Percentiles rank a stretch among this genome's conserved stretches.
These are phyloP conservation scores for Drosophila orosa DNA, from an alignment of 1,140 invertebrate genomes.

Conservation along the genomic window DNA sequence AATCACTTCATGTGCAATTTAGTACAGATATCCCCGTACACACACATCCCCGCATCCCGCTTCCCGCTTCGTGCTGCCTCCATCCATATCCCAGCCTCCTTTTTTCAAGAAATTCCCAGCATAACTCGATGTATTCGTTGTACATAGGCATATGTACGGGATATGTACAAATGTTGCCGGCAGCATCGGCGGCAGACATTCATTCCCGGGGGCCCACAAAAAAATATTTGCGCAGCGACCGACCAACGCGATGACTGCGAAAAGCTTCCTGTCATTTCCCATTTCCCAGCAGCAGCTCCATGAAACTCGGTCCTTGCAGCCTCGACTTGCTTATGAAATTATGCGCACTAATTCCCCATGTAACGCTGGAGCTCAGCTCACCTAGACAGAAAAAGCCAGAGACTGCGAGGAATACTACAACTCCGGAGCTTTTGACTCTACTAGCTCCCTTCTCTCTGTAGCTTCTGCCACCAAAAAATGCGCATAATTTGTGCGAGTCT, in stretches of 20 bases:
- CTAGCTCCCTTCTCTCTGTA: neutral
- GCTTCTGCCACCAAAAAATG: conserved; percentile 33
- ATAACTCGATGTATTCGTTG: conserved; percentile 65
- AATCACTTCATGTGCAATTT: conserved; percentile 82
- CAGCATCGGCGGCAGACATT: conserved; percentile 36
- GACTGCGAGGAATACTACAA: conserved; percentile 14
- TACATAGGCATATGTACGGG: conserved; percentile 51
- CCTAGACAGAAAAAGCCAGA: conserved; percentile 46
- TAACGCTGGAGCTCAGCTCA: conserved; percentile 53
- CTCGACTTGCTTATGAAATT: conserved; percentile 72
- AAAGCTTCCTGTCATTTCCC: conserved; percentile 51
- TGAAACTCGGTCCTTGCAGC: neutral
- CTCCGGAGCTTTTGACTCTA: conserved; percentile 15
- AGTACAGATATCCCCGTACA: conserved; percentile 62
- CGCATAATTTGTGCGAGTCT: conserved; percentile 47
- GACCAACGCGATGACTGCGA: conserved; percentile 69
- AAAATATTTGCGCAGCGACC: conserved; percentile 73
- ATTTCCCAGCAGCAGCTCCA: conserved; percentile 6
- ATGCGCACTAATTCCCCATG: conserved; percentile 81
- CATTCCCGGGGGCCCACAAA: conserved; percentile 63
- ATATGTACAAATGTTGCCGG: conserved; percentile 48
- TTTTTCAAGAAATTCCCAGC: conserved; percentile 65
- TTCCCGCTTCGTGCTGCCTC: neutral
- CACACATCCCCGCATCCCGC: neutral
- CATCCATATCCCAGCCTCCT: conserved; percentile 29